A percentile compares a stretch with the other conserved stretches of the same genome.
Conservation (phyloP, 2,113 vertebrate genomes). For the Brachirus orientalis region DNA sequence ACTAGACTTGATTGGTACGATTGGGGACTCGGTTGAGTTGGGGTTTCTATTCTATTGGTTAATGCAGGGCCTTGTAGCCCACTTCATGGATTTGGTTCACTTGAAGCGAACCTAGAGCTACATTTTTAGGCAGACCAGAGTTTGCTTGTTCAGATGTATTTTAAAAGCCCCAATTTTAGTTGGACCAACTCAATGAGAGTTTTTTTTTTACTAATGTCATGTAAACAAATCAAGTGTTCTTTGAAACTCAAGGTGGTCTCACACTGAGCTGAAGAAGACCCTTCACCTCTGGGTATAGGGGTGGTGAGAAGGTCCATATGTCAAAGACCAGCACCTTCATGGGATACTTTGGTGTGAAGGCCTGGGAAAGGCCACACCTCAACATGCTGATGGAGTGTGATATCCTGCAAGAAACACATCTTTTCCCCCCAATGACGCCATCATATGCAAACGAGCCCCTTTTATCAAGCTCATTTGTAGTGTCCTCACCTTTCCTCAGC, state of each 20-base stretch:
- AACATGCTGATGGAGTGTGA: constrained; percentile 52
- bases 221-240: not conserved
- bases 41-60: too few species aligned
- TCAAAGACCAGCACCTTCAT: constrained; percentile 42
- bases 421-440: constrained; percentile 41
- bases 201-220: too few species aligned
- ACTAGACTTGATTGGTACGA: too few species aligned
- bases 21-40: too few species aligned
- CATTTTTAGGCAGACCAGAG: too few species aligned
- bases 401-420: constrained; percentile 39
- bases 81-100: too few species aligned
- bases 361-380: constrained; percentile 37
- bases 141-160: too few species aligned
- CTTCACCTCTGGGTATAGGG: constrained; percentile 11
- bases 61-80: too few species aligned
- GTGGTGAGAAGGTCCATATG: constrained; percentile 57
- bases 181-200: too few species aligned
- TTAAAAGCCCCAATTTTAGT: too few species aligned
- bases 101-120: too few species aligned
- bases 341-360: constrained; percentile 22
- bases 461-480: constrained; percentile 48
- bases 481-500: too few species aligned
- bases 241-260: constrained; percentile 27
- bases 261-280: constrained; percentile 27
- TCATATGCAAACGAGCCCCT: constrained; percentile 43